Evolutionary conservation across 2,797 vertebrate genomes (phyloP), one percentile per base, ranked within the genome.

Genomic region (Eulemur albifrons): DNA sequence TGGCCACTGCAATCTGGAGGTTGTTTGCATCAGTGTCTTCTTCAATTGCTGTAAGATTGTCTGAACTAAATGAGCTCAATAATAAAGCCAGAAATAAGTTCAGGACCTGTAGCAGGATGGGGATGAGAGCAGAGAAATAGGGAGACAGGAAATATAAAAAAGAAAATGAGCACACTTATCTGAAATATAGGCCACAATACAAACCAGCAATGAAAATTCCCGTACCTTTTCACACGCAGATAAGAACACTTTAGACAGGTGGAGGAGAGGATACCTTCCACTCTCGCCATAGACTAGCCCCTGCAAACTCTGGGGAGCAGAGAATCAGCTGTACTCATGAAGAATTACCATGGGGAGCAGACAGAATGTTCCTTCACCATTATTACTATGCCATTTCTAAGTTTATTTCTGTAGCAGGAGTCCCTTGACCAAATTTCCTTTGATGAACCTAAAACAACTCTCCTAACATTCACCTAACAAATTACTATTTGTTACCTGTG

Each of bases 21-120:
- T 99, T 99, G 98, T 99, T 99, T 92, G 98, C 98, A 50, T 99
- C 99, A 0, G 97, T 98, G 88, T 99, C 99, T 4, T 99, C 99
- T 0, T 99, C 99, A 3, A 97, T 98, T 43, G 98, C 98, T 75
- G 98, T 97, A 95, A 99, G 98, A 97, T 99, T 99, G 98, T 99
- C 99, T 12, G 99, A 99, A 97, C 99, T 99, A 98, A 99, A 99
- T 20, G 99, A 99, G 96, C 99, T 99, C 98, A 99, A 98, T 95
- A 99, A 98, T 97, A 99, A 98, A 92, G 99, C 99, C 98, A 99
- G 98, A 98, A 99, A 99, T 90, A 99, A 98, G 97, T 99, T 99
- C 98, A 99, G 97, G 82, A 99, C 99, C 99, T 99, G 57, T 5
- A 82, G 23, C 23, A 83, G 84, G 82, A 27, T n/a, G 30, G 30